A percentile compares a stretch with the other conserved stretches of the same genome.
phyloP scores from a whole-genome alignment of 2,888 invertebrate species.

The Digitonthophagus gazella region DNA sequence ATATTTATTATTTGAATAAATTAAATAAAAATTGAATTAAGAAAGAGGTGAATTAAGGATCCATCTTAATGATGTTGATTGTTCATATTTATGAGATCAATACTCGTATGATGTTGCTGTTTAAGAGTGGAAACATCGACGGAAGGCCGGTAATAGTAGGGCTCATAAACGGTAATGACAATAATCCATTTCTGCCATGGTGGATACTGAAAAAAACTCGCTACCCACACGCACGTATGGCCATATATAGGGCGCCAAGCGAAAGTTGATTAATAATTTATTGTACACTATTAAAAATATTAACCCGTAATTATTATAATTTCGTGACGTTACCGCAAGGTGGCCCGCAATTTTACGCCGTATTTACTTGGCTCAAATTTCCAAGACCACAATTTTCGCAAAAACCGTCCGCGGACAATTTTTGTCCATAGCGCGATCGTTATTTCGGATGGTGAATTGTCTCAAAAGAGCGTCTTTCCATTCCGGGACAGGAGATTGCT shows the following conservation, averaged over 20 bases:
- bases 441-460: background rate
- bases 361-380: slow-evolving; percentile 4
- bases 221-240: slow-evolving; percentile 1
- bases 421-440: background rate
- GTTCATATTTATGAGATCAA: too few relatives aligned
- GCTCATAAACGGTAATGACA: background rate
- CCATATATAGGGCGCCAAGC: slow-evolving; percentile 9
- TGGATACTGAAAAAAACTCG: background rate
- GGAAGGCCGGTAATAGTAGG: background rate
- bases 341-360: slow-evolving; percentile 2
- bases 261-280: slow-evolving; percentile 17
- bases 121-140: background rate
- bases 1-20: too few relatives aligned
- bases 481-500: background rate
- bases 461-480: background rate
- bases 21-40: too few relatives aligned
- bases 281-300: slow-evolving; percentile 14
- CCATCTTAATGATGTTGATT: too few relatives aligned
- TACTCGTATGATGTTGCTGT: background rate
- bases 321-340: slow-evolving; percentile 9
- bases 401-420: background rate
- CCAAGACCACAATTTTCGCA: background rate
- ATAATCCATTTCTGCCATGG: background rate
- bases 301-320: slow-evolving; percentile 17
- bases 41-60: too few relatives aligned